These are phyloP conservation scores for Ciconia stormi DNA, from an alignment of 2,113 vertebrate species.

Conservation along the genomic window DNA sequence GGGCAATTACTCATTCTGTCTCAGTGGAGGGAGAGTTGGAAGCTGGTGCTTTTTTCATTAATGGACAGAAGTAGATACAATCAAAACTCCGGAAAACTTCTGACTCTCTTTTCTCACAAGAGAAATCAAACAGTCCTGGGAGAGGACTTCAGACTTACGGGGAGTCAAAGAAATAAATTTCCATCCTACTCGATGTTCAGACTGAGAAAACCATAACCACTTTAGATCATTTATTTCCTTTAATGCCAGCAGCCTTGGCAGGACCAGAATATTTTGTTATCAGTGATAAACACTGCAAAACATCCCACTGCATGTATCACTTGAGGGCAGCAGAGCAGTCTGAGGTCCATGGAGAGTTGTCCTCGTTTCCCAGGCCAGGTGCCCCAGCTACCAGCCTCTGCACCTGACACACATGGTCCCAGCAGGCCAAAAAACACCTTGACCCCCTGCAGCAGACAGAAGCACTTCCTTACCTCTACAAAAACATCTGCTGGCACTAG, in stretches of 20 bases:
- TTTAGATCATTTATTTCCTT: not conserved
- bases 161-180: not conserved
- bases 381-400: not conserved
- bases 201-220: not conserved
- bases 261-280: not conserved
- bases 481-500: not conserved
- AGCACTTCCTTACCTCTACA: not conserved
- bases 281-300: not conserved
- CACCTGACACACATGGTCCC: not conserved
- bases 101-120: not conserved
- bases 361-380: not conserved
- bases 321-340: not conserved
- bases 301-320: not conserved
- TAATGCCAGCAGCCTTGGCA: not conserved
- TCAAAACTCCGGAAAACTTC: conserved; percentile 20
- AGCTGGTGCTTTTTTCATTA: not conserved
- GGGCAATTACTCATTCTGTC: not conserved
- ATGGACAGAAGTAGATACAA: not conserved
- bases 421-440: not conserved
- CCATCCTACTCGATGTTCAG: not conserved
- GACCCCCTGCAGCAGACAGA: not conserved
- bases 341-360: not conserved
- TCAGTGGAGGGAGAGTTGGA: not conserved
- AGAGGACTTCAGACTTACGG: not conserved
- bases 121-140: conserved; percentile 1